These are phyloP conservation scores for Peromyscus nudipes DNA, from an alignment of 2,797 vertebrate genomes.

Conservation along the genomic window DNA sequence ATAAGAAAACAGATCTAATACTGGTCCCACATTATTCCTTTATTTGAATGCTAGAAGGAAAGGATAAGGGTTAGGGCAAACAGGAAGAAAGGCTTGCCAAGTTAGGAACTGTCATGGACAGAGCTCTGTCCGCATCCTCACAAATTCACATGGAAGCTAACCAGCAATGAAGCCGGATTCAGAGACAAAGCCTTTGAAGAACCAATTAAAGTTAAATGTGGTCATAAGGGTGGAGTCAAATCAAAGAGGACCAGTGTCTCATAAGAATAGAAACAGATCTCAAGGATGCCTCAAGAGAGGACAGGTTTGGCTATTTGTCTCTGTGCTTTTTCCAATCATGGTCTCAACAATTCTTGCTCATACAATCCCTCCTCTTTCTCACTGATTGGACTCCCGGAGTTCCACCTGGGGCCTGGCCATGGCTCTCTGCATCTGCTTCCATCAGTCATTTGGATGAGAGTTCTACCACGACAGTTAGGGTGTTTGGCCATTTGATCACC, in stretches of 20 bases:
- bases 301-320: no score
- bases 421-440: no score
- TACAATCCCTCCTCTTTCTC: no score
- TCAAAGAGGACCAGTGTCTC: not conserved
- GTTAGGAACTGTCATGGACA: not conserved
- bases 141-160: not conserved
- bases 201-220: not conserved
- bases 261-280: not conserved
- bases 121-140: not conserved
- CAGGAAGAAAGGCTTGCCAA: not conserved
- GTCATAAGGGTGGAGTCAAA: not conserved
- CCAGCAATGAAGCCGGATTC: not conserved
- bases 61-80: not conserved
- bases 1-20: not conserved
- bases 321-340: no score
- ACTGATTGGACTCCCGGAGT: no score
- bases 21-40: not conserved
- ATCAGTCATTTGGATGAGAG: no score
- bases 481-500: no score
- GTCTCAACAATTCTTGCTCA: no score
- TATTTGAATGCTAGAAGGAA: not conserved
- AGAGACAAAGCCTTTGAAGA: not conserved
- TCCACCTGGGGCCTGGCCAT: no score
- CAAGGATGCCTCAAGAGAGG: not conserved
- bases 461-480: no score